phyloP scores from a whole-genome alignment of 2,113 vertebrate species.

The Blennius ocellaris region DNA sequence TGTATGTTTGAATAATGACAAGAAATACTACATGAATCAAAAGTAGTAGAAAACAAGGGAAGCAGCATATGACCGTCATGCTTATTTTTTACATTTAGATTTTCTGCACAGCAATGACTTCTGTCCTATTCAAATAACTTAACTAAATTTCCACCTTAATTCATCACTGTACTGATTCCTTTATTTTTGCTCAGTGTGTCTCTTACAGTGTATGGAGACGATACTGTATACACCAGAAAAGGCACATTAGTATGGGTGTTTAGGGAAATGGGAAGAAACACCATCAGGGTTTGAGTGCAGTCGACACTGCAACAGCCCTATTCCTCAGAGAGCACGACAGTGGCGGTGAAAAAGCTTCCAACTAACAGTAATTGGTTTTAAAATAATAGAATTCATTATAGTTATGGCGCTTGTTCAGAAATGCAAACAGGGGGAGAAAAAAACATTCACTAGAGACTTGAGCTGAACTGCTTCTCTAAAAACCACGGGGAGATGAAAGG shows the following conservation, averaged over 20 bases:
- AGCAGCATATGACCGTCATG: neutral
- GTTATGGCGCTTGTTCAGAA: constrained; percentile 82
- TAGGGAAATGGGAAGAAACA: constrained; percentile 71
- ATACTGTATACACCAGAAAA: constrained; percentile 54
- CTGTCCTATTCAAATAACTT: neutral
- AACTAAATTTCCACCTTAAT: constrained; percentile 6
- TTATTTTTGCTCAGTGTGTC: constrained; percentile 28
- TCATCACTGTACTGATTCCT: constrained; percentile 29
- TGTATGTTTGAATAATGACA: too few species aligned
- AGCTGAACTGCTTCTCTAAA: constrained; percentile 83
- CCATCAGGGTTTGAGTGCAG: constrained; percentile 74
- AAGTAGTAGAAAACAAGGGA: neutral
- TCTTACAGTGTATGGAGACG: constrained; percentile 17
- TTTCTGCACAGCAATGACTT: neutral
- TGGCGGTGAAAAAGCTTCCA: constrained; percentile 69
- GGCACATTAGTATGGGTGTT: constrained; percentile 69
- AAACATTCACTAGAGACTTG: constrained; percentile 79
- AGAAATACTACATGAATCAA: too few species aligned
- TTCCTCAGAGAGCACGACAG: constrained; percentile 79
- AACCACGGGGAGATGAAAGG: constrained; percentile 83
- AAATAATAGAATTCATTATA: constrained; percentile 87
- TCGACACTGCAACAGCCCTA: constrained; percentile 66
- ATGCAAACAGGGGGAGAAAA: constrained; percentile 82
- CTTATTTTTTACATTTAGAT: constrained; percentile 3
- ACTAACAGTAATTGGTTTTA: constrained; percentile 86